Evolutionary conservation across 2,797 vertebrate species (phyloP).

Genomic region (Sebastolobus altivelis): DNA sequence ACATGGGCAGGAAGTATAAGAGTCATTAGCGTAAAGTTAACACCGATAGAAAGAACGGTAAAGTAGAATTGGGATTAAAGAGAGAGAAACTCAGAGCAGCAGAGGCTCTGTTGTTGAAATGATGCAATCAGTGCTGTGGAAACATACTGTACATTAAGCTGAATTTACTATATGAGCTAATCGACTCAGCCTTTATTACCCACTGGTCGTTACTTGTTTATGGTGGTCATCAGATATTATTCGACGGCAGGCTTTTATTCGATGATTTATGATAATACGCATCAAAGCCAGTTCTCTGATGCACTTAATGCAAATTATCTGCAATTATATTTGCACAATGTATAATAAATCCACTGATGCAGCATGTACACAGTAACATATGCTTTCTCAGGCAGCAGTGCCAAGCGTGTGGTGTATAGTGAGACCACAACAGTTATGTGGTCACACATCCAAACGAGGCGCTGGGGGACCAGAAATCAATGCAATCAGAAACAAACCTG

Average conservation of each 20-base stretch:
- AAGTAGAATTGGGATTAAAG: background rate
- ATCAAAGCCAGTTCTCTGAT: conserved; percentile 1
- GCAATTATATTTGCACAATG: background rate
- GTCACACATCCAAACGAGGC: background rate
- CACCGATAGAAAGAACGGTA: background rate
- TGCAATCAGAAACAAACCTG: conserved; percentile 1
- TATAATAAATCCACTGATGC: background rate
- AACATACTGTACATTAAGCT: background rate
- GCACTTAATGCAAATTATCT: background rate
- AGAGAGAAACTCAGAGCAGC: background rate
- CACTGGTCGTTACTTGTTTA: background rate
- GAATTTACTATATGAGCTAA: background rate
- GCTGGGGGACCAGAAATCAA: conserved; percentile 7
- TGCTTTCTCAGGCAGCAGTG: background rate
- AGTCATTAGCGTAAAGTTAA: background rate
- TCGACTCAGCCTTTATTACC: background rate
- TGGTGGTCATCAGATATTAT: background rate
- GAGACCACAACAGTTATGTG: background rate
- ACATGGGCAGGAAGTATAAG: background rate
- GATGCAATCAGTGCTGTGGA: background rate
- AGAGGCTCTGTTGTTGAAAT: background rate
- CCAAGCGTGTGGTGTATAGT: background rate
- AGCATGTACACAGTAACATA: background rate
- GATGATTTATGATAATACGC: background rate
- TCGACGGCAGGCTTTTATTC: background rate